phyloP scores from a whole-genome alignment of 2,113 vertebrate species.

The Cheilinus undulatus region DNA sequence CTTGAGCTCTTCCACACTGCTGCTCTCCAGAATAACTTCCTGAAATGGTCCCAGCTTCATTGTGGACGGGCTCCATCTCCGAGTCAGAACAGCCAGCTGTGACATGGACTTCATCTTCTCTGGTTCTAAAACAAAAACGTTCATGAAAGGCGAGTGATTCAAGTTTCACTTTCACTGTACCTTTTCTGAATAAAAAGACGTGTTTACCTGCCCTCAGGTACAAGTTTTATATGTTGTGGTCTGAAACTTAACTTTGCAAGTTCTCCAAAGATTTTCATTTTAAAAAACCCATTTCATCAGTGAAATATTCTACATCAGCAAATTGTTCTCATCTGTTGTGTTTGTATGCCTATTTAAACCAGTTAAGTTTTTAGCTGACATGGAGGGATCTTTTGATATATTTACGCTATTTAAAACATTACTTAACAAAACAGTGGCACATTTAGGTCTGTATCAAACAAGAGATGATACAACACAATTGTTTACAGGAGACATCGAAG shows the following conservation, averaged over 20 bases:
- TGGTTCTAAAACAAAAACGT: conserved; percentile 82
- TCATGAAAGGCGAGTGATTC: neutral
- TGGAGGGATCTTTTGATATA: too few relatives aligned
- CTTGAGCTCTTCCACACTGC: conserved; percentile 94
- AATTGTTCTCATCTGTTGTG: too few relatives aligned
- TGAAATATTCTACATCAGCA: too few relatives aligned
- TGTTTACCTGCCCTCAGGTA: neutral
- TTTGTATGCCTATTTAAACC: too few relatives aligned
- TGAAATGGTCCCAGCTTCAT: conserved; percentile 94
- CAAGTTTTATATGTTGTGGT: neutral
- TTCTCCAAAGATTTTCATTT: neutral
- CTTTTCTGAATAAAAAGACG: neutral
- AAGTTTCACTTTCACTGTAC: neutral
- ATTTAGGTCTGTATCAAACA: too few relatives aligned
- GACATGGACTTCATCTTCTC: conserved; percentile 99
- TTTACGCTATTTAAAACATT: too few relatives aligned
- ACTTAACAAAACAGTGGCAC: too few relatives aligned
- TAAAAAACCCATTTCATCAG: neutral
- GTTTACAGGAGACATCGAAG: too few relatives aligned
- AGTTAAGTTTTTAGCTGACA: too few relatives aligned
- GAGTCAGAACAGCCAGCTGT: conserved; percentile 93
- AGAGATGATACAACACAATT: too few relatives aligned
- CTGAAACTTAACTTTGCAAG: neutral
- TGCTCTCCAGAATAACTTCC: conserved; percentile 96
- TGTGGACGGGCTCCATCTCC: conserved; percentile 91